Base-by-base conservation (phyloP, 2,888 invertebrate species). In the Apodemia duryi region DNA sequence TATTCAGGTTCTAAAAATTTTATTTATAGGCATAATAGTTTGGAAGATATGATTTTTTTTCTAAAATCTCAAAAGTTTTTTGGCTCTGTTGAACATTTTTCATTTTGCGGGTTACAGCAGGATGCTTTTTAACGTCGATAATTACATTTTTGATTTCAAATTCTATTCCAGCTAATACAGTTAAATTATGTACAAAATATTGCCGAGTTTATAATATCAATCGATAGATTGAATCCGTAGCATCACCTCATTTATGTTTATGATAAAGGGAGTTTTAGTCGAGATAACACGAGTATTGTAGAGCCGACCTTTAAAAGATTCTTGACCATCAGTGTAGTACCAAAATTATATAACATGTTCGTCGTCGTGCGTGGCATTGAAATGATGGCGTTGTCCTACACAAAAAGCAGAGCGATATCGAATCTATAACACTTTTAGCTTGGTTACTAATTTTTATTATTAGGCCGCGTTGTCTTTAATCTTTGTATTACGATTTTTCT, bases 251-350 rank as follows among this genome's bases (percentile, higher is more conserved):
- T 21, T 51, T 51, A 51, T 54, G 29, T 54, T 54, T 62, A 70
- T 65, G 62, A 49, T 49, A 49, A 35, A 61, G 64, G 65, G 46
- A 60, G 76, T 76, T 75, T 75, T 77, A 77, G 73, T 43, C 72
- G 61, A 65, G 63, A 66, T 68, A 76, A 75, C 71, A 75, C 68
- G 66, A 67, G 32, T 38, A 64, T 60, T 64, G 77, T 80, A 75
- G 76, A 75, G 80, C 77, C 82, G 88, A 87, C 87, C 88, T 88
- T 86, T 79, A 78, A 35, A 46, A 79, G 77, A 81, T 77, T 86
- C 86, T 77, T 90, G 90, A 88, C 87, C 89, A 83, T 89, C 88
- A 86, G 83, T 80, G 77, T 80, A 77, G 83, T 82, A 85, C 86
- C 85, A 79, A 81, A 84, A 80, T 81, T 88, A 85, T 86, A 86